Conservation (phyloP, 1,140 invertebrate genomes). For the Drosophila simulans region DNA sequence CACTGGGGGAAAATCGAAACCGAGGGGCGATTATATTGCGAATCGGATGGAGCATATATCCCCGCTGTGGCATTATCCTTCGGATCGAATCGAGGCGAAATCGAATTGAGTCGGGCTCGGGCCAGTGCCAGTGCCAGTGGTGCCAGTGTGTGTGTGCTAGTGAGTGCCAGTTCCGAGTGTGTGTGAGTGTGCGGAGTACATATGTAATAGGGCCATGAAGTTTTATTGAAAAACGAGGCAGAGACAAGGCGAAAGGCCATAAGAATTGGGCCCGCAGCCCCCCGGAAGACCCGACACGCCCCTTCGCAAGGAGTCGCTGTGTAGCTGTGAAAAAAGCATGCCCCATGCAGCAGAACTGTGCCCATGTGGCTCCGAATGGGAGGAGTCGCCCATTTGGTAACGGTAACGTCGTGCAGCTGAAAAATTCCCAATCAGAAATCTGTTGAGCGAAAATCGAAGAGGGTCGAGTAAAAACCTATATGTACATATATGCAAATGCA, state of each 20-base stretch:
- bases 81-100: conserved; percentile 40
- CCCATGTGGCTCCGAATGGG: conserved; percentile 58
- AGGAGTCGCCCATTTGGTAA: conserved; percentile 53
- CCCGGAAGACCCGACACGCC: conserved; percentile 1
- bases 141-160: conserved; percentile 22
- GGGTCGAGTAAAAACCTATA: conserved; percentile 8
- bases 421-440: conserved; percentile 39
- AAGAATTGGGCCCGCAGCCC: conserved; percentile 14
- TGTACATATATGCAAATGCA: not conserved
- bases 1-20: conserved; percentile 11
- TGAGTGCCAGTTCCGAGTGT: conserved; percentile 25
- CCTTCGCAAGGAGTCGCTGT: conserved; percentile 10
- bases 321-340: conserved; percentile 29
- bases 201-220: conserved; percentile 78
- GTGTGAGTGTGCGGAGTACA: conserved; percentile 69
- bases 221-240: conserved; percentile 73
- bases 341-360: conserved; percentile 48
- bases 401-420: conserved; percentile 47
- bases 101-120: conserved; percentile 57
- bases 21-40: conserved; percentile 12
- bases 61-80: conserved; percentile 45
- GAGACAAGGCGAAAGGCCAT: conserved; percentile 43
- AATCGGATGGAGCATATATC: conserved; percentile 16
- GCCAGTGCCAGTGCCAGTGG: conserved; percentile 40
- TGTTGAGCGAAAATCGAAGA: conserved; percentile 42